A percentile compares a stretch with the other conserved stretches of the same genome.
Conservation (phyloP, 2,113 vertebrate species). For the Phocoena sinus region DNA sequence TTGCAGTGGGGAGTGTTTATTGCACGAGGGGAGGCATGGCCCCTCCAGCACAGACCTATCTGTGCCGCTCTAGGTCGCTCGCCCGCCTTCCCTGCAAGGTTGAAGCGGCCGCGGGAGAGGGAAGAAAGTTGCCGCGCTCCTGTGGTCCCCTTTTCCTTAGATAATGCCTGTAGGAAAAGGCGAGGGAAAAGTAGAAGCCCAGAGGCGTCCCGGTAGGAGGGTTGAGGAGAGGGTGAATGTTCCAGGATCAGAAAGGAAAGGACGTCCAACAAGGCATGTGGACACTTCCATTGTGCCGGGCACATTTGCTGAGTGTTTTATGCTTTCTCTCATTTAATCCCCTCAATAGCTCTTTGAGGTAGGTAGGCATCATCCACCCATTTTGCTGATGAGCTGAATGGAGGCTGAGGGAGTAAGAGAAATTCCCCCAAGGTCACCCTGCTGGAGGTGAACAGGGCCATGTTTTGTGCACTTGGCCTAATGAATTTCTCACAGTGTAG, state of each 20-base stretch:
- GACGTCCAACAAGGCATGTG: background rate
- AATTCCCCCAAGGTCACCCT: background rate
- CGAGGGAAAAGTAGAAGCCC: background rate
- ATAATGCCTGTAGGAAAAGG: background rate
- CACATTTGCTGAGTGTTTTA: background rate
- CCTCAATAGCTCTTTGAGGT: background rate
- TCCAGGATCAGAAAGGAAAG: background rate
- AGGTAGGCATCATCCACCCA: background rate
- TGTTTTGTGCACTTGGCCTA: background rate
- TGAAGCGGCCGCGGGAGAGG: background rate
- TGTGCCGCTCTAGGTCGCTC: background rate
- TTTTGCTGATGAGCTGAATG: background rate
- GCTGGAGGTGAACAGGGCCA: background rate
- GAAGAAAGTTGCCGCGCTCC: background rate
- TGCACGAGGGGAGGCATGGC: background rate
- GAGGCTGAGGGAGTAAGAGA: background rate
- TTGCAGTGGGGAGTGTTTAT: background rate
- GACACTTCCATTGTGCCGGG: background rate
- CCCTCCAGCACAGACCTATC: no score
- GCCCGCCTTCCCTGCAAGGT: fast-evolving
- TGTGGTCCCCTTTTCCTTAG: background rate
- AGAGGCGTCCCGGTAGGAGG: fast-evolving
- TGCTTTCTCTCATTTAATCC: background rate
- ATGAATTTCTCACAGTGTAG: background rate
- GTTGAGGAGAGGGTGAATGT: background rate